A percentile compares a stretch with the other conserved stretches of the same genome.
Conservation (phyloP, 2,888 invertebrate species). For the Nomada fucata region DNA sequence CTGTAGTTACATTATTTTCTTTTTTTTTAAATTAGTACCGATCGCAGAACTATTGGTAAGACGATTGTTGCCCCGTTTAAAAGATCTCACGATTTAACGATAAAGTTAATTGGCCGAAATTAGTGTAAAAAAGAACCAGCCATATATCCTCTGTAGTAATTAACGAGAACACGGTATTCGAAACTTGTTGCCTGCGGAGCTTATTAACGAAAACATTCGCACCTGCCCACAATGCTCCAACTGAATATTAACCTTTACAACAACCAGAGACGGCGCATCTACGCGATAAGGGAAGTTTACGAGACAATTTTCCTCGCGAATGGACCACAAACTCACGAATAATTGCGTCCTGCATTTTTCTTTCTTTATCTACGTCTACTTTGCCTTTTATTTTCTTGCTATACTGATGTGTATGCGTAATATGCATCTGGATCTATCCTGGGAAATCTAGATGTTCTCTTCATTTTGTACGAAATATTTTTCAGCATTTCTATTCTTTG, state of each 20-base stretch:
- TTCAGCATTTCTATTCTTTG: no score
- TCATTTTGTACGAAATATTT: no score
- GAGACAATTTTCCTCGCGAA: conserved; percentile 13
- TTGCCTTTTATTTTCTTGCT: background rate
- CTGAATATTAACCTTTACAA: conserved; percentile 43
- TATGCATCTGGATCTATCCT: no score
- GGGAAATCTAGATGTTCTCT: no score
- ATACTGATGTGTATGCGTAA: no score
- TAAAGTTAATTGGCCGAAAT: conserved; percentile 51
- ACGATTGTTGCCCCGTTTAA: no score
- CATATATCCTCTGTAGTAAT: conserved; percentile 19
- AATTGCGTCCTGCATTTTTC: conserved; percentile 20
- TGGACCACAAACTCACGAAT: conserved; percentile 19
- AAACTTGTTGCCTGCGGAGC: conserved; percentile 24
- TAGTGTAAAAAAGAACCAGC: conserved; percentile 25
- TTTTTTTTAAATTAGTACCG: no score
- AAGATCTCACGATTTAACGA: no score
- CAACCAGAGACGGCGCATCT: conserved; percentile 30
- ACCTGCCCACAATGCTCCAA: conserved; percentile 26
- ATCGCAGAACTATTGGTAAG: no score
- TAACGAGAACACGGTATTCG: conserved; percentile 37
- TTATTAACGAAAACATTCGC: conserved; percentile 43
- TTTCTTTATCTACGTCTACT: background rate
- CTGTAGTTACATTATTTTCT: no score
- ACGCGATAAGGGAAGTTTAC: conserved; percentile 26